These are phyloP conservation scores for Sminthurinus aureus DNA, from an alignment of 2,888 invertebrate species.

Conservation along the genomic window DNA sequence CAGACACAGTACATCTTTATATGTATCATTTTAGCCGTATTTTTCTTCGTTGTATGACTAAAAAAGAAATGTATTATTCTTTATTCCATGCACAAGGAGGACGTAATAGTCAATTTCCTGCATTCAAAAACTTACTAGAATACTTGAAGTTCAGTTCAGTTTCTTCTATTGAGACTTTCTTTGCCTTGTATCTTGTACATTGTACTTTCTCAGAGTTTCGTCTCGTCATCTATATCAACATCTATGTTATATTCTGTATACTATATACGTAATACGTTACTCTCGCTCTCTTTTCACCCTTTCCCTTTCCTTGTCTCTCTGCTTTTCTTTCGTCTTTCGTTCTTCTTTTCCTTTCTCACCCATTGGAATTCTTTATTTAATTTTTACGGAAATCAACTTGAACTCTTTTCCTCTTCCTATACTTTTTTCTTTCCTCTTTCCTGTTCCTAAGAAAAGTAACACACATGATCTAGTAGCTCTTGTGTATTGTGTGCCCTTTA, in stretches of 20 bases:
- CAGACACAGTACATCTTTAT: too few relatives aligned
- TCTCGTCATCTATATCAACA: too few relatives aligned
- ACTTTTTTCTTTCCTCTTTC: not conserved
- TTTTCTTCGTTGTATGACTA: too few relatives aligned
- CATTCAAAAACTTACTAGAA: not conserved
- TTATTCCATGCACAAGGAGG: too few relatives aligned
- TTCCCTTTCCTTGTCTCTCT: not conserved
- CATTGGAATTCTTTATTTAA: not conserved
- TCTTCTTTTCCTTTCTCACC: not conserved
- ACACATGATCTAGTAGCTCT: too few relatives aligned
- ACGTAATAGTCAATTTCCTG: not conserved
- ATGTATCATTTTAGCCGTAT: too few relatives aligned
- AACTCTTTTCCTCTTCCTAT: not conserved
- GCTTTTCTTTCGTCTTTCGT: not conserved
- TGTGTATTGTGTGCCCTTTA: too few relatives aligned
- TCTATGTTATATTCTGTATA: not conserved
- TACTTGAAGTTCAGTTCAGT: too few relatives aligned
- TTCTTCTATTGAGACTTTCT: too few relatives aligned
- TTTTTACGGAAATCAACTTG: slow-evolving; percentile 5
- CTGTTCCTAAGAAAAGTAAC: not conserved
- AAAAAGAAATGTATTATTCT: too few relatives aligned
- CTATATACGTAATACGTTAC: not conserved
- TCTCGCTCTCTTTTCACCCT: not conserved
- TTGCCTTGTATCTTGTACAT: not conserved
- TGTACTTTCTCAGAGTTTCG: too few relatives aligned